phyloP scores from a whole-genome alignment of 2,113 vertebrate genomes.

The Saccopteryx bilineata region DNA sequence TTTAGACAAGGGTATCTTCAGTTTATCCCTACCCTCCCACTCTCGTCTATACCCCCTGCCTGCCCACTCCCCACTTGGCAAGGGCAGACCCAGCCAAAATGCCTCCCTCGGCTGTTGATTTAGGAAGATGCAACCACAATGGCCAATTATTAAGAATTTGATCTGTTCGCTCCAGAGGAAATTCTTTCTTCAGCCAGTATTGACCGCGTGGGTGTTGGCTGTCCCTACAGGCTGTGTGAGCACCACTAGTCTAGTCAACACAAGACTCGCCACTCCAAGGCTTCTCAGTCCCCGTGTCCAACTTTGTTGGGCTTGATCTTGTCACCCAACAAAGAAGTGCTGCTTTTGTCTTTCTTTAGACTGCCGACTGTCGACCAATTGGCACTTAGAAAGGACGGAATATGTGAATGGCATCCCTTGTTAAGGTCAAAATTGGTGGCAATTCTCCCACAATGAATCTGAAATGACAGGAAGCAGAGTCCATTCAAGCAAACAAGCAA shows the following conservation, averaged over 20 bases:
- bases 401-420: neutral
- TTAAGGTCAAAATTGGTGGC: neutral
- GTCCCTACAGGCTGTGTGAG: neutral
- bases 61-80: neutral
- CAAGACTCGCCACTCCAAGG: neutral
- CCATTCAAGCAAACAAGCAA: rapidly evolving
- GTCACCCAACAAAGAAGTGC: neutral
- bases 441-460: neutral
- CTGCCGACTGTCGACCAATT: neutral
- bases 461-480: neutral
- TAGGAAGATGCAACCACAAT: constrained; percentile 30
- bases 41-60: too few species aligned
- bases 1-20: constrained; percentile 42
- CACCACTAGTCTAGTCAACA: neutral
- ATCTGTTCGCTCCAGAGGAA: constrained; percentile 49
- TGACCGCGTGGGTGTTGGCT: neutral
- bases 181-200: neutral
- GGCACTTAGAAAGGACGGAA: neutral
- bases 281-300: neutral
- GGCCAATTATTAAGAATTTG: constrained; percentile 15
- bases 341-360: neutral
- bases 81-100: neutral
- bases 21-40: neutral
- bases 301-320: neutral
- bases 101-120: constrained; percentile 20